These are phyloP conservation scores for Edolisoma coerulescens DNA, from an alignment of 2,113 vertebrate species.

Conservation along the genomic window DNA sequence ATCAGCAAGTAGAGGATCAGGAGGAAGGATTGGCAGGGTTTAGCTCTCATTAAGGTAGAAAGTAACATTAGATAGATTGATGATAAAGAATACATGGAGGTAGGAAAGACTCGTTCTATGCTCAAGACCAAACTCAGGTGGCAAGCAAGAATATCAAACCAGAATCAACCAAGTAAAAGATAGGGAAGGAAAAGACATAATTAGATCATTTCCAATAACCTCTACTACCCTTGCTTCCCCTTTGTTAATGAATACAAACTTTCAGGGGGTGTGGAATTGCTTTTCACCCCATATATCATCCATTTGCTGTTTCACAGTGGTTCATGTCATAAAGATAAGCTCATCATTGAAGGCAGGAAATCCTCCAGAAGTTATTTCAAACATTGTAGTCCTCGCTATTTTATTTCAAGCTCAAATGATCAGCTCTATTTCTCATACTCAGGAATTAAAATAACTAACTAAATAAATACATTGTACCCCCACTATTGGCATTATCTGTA, in stretches of 20 bases:
- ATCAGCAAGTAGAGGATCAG: background rate
- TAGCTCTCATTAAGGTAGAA: background rate
- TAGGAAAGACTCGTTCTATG: background rate
- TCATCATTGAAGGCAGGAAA: background rate
- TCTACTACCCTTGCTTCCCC: background rate
- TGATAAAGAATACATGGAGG: background rate
- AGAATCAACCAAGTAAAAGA: background rate
- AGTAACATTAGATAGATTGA: background rate
- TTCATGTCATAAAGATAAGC: background rate
- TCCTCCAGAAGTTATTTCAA: background rate
- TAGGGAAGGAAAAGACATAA: background rate
- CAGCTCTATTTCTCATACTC: background rate
- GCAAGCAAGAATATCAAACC: background rate
- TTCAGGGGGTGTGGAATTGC: background rate
- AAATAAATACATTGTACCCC: background rate
- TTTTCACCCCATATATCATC: background rate
- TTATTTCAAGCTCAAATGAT: background rate
- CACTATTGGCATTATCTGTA: background rate
- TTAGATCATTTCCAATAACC: background rate
- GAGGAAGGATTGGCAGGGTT: background rate
- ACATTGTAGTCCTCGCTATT: background rate
- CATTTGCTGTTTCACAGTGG: accelerated
- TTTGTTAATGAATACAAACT: background rate
- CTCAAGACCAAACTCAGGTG: background rate
- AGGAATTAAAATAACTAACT: background rate